Percentiles rank a stretch among this genome's conserved stretches.
Evolutionary conservation across 2,888 invertebrate species (phyloP).

Genomic region (Seira sanloemensis): DNA sequence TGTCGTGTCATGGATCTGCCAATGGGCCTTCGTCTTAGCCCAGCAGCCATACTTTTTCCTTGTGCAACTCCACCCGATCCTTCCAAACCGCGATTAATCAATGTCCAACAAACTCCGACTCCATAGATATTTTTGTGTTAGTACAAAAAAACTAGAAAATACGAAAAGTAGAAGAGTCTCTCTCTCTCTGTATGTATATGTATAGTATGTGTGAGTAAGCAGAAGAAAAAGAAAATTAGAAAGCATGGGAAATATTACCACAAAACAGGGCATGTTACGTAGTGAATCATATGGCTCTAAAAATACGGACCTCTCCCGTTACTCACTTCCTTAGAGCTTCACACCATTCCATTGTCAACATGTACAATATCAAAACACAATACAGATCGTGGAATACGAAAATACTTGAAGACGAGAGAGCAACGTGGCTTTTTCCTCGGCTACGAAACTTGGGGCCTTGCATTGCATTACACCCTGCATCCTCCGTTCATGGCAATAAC

Average conservation of each 20-base stretch:
- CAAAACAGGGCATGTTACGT: too few species aligned
- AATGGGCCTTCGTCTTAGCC: slow-evolving; percentile 71
- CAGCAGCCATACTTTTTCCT: slow-evolving; percentile 73
- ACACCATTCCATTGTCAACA: not conserved
- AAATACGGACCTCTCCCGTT: too few species aligned
- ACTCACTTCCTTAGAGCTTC: not conserved
- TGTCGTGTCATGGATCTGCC: slow-evolving; percentile 73
- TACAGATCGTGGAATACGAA: not conserved
- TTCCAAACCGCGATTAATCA: slow-evolving; percentile 73
- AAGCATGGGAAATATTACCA: slow-evolving; percentile 1
- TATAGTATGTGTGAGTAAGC: not conserved
- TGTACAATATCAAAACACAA: not conserved
- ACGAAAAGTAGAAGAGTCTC: not conserved
- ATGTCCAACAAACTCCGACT: slow-evolving; percentile 72
- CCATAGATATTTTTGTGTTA: slow-evolving; percentile 56
- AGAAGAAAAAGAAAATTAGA: slow-evolving; percentile 10
- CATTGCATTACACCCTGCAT: not conserved
- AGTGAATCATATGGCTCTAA: not conserved
- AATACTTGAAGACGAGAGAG: not conserved
- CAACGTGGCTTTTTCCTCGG: not conserved
- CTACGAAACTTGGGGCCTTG: too few species aligned
- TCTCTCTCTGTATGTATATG: too few species aligned
- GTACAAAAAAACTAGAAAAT: not conserved
- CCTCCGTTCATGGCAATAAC: too few species aligned
- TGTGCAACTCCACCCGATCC: slow-evolving; percentile 73